Percentiles rank a stretch among this genome's conserved stretches.
Evolutionary conservation across 2,113 vertebrate genomes (phyloP).

Genomic region (Leptosomus discolor): DNA sequence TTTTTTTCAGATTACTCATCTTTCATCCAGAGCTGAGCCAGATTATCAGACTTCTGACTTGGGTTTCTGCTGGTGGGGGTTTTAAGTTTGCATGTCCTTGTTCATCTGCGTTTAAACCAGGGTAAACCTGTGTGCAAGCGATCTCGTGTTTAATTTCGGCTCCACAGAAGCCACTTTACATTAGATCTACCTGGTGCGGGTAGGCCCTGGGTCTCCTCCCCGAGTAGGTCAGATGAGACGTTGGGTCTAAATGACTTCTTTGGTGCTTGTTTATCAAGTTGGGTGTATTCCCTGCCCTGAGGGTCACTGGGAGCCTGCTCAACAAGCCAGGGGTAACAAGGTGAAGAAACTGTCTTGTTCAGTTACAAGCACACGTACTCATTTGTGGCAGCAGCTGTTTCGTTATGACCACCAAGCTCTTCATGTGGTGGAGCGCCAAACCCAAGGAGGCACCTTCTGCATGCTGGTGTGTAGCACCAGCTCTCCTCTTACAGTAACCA

Average conservation of each 20-base stretch:
- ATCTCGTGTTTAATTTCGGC: accelerated
- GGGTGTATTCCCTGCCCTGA: accelerated
- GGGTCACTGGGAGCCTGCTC: neutral
- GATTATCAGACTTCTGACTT: neutral
- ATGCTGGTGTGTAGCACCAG: neutral
- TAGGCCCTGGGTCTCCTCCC: neutral
- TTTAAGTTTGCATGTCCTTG: neutral
- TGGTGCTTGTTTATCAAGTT: neutral
- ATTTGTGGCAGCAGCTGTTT: slow-evolving; percentile 34
- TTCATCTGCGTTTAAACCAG: neutral
- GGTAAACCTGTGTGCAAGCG: neutral
- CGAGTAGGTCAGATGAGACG: accelerated
- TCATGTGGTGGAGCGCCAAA: neutral
- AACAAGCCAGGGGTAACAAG: neutral
- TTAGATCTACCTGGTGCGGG: neutral
- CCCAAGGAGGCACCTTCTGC: neutral
- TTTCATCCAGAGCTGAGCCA: neutral
- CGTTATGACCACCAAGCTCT: neutral
- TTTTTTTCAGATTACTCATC: neutral
- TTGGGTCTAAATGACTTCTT: neutral
- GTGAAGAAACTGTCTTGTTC: neutral
- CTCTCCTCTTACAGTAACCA: neutral
- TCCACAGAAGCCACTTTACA: neutral
- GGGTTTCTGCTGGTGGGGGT: neutral
- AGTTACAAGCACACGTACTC: neutral